Evolutionary conservation across 92 coral and sea anemone genomes (phyloP), one percentile per base, ranked within the genome.

Genomic region (Bergia sp.): DNA sequence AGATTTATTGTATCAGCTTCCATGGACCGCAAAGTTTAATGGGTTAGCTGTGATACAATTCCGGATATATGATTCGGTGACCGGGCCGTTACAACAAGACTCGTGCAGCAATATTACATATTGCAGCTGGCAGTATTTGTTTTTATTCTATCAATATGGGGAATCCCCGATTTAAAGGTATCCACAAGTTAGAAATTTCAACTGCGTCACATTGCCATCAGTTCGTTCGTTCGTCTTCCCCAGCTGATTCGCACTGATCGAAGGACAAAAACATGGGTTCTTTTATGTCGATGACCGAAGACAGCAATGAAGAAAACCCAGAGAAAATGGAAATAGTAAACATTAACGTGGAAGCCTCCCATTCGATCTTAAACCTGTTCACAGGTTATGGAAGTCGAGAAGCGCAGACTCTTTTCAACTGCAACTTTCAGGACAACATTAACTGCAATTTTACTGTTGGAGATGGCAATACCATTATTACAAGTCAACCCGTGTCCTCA

Each of bases 111-210:
- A 37, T 72, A 72, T 72, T 29, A 29, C 76, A 0, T 41, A 29
- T 72, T 23, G 41, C 43, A 72, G 16, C 43, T 72, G 40, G 41
- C 41, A 36, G 76, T 72, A 10, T 36, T 72, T 21, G 12, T 1
- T 73, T 73, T 20, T 6, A 37, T 73, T 12, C 4, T 3, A 16
- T 29, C 29, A 37, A 73, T 73, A 3, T 38, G 81, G 81, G 81
- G 81, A 77, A 5, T 77, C 81, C 81, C 81, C 81, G 29, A 18
- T 77, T 77, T 77, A 77, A 77, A 77, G 39, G 81, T 44, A 29
- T 41, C 20, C 1, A 1, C 29, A 77, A 43, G 1, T 43, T 77
- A 9, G 15, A 11, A 39, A 77, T 77, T 44, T 44, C 10, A 43
- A 77, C 55, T 77, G 81, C 81, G 81, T 43, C 81, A 77, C 41